Base-by-base conservation (phyloP, 2,888 invertebrate genomes). In the Marronus borbonicus region DNA sequence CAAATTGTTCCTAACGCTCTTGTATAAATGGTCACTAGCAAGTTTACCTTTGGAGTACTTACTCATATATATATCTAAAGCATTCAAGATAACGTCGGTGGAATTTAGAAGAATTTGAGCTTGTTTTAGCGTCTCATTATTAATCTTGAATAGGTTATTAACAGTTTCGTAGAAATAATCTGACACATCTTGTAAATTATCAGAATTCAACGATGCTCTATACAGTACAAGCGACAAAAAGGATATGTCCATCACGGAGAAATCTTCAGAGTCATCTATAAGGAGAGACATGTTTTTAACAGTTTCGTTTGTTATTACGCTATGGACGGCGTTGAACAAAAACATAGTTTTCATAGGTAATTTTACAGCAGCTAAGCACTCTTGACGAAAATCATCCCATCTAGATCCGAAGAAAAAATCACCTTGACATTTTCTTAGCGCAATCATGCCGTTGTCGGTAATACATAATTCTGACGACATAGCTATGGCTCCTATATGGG, bases 41-140 rank as follows among this genome's bases (percentile, higher is more conserved):
- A 70, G 14, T 3, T 78, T 58, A 24, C 10, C 72, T 28, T 58
- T 49, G 3, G 79, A 75, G 8, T 69, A 87, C 81, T 89, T 87
- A 83, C 91, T 90, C 80, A 93, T 89, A 50, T 92, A 88, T 81
- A 89, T 88, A 82, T 91, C 92, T 39, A 93, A 88, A 7, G 91
- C 89, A 83, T 93, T 92, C 72, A 94, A 86, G 80, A 93, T 89
- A 14, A 90, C 89, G 85, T 93, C 93, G 1, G 93, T 93, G 17
- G 93, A 91, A 86, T 93, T 93, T 76, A 93, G 88, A 10, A 81
- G 60, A 28, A 89, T 89, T 86, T 92, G 91, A 0, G 92, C 90
- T 82, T 90, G 85, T 78, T 81, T 80, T 58, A 87, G 78, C 5
- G 81, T 77, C 17, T 78, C 65, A 0, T 55, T 60, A 64, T 85